Conservation (phyloP, 2,888 invertebrate genomes). For the Steinernema scapterisci region DNA sequence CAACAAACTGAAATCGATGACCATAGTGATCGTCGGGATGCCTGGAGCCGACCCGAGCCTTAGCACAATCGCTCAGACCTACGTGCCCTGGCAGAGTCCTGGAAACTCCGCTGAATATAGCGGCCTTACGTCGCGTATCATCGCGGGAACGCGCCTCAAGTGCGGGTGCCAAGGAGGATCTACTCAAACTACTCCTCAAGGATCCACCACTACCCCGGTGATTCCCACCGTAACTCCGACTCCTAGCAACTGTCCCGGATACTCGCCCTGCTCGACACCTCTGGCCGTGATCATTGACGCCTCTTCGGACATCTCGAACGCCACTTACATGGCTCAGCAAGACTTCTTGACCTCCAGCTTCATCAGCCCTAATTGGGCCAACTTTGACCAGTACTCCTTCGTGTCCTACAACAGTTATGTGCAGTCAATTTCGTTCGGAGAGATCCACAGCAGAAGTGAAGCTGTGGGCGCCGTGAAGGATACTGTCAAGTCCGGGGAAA, state of each 20-base stretch:
- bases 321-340: neutral
- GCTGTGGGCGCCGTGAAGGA: neutral
- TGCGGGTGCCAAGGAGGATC: neutral
- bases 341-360: neutral
- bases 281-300: neutral
- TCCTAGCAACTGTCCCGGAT: neutral
- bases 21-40: neutral
- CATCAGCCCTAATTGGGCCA: neutral
- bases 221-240: neutral
- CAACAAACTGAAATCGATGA: neutral
- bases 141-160: neutral
- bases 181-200: neutral
- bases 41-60: neutral
- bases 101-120: neutral
- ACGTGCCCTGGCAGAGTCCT: neutral
- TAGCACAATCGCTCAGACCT: neutral
- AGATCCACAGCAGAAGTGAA: neutral
- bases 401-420: neutral
- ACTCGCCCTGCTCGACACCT: neutral
- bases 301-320: neutral
- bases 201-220: neutral
- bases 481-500: no score
- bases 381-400: slow-evolving; percentile 11
- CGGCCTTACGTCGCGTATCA: neutral
- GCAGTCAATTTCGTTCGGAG: neutral